Conservation (phyloP, 1,140 invertebrate species). For the Micrasema minimum region DNA sequence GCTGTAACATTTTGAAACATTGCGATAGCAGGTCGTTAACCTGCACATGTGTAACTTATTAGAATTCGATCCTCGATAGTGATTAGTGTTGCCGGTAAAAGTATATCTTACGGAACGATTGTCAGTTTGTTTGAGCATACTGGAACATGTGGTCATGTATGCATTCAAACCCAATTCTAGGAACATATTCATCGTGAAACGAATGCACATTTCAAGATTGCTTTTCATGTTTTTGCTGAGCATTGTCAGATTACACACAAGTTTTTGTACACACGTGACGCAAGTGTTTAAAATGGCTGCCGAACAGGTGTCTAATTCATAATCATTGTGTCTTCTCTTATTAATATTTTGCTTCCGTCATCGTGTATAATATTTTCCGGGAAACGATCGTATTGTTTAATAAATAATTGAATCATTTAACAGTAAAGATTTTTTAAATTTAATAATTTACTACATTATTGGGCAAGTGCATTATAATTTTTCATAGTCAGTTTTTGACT, state of each 20-base stretch:
- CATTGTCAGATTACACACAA: background rate
- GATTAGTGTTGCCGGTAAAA: constrained; percentile 13
- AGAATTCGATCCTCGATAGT: constrained; percentile 20
- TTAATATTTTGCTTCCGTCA: no score
- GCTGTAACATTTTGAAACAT: no score
- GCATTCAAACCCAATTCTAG: background rate
- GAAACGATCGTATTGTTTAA: no score
- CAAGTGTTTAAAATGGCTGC: background rate
- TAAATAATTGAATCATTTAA: background rate
- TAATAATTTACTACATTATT: no score
- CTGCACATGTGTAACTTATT: constrained; percentile 20
- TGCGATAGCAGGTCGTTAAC: constrained; percentile 22
- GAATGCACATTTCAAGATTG: constrained; percentile 16
- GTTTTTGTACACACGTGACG: background rate
- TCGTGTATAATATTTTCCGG: no score
- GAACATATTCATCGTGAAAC: constrained; percentile 8
- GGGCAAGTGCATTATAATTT: no score
- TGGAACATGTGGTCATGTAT: constrained; percentile 10
- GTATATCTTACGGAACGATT: constrained; percentile 21
- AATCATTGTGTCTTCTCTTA: background rate
- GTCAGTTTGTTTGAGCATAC: constrained; percentile 3
- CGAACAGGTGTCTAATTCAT: background rate
- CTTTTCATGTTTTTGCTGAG: background rate
- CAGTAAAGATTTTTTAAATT: no score
- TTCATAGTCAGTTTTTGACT: no score